Conservation (phyloP, 2,888 invertebrate genomes). For the Drosophila nr. fundita region DNA sequence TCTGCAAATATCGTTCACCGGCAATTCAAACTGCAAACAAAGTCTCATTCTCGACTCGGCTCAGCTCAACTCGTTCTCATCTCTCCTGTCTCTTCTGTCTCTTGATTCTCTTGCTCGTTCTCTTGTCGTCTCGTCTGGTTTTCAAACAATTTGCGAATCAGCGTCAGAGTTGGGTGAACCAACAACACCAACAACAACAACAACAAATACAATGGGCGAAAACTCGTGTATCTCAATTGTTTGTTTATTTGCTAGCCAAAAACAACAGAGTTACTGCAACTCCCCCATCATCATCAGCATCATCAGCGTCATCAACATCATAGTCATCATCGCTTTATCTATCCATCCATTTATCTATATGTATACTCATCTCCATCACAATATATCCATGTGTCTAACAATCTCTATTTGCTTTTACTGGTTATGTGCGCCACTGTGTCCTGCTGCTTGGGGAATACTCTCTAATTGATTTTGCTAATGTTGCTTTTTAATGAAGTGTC, state of each 20-base stretch:
- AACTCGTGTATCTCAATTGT: constrained; percentile 69
- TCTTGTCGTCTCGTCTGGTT: constrained; percentile 49
- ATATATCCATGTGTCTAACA: constrained; percentile 23
- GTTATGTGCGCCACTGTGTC: constrained; percentile 47
- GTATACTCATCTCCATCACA: constrained; percentile 8
- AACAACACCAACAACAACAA: constrained; percentile 23
- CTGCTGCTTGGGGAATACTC: constrained; percentile 66
- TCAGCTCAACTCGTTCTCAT: constrained; percentile 14
- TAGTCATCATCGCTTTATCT: not conserved
- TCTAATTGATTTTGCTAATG: constrained; percentile 79
- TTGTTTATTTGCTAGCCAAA: constrained; percentile 77
- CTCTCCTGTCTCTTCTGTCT: constrained; percentile 1
- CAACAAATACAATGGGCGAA: constrained; percentile 45
- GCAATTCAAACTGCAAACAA: constrained; percentile 80
- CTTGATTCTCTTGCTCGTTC: not conserved
- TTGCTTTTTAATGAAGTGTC: constrained; percentile 79
- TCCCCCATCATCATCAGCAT: constrained; percentile 11
- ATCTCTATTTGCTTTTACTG: constrained; percentile 46
- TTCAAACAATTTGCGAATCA: constrained; percentile 72
- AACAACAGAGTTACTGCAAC: constrained; percentile 66
- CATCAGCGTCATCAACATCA: not conserved
- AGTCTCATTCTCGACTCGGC: constrained; percentile 23
- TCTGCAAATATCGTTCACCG: constrained; percentile 54
- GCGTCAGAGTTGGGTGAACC: constrained; percentile 49
- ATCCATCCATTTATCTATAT: constrained; percentile 12